Percentiles rank a stretch among this genome's conserved stretches.
Conservation (phyloP, 1,140 invertebrate species). For the Arion vulgaris region DNA sequence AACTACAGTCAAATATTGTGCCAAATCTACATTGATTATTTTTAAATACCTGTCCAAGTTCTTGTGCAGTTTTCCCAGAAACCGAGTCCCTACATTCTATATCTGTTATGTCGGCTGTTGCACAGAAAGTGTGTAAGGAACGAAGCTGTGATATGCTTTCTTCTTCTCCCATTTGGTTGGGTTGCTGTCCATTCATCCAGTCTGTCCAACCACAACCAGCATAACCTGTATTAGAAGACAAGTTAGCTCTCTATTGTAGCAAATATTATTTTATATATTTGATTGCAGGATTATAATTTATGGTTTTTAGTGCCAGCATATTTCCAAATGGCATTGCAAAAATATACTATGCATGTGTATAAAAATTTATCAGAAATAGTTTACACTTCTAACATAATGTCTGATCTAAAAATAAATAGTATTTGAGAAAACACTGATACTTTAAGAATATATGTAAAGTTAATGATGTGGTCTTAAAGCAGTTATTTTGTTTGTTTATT, state of each 20-base stretch:
- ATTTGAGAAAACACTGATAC: too few species aligned
- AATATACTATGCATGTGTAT: too few species aligned
- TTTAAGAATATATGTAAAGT: too few species aligned
- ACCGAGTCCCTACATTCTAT: constrained; percentile 59
- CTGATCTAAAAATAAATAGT: too few species aligned
- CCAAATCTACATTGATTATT: background rate
- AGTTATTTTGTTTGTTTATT: too few species aligned
- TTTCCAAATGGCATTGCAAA: too few species aligned
- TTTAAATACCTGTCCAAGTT: constrained; percentile 45
- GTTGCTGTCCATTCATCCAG: constrained; percentile 65
- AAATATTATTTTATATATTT: too few species aligned
- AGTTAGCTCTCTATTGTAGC: background rate
- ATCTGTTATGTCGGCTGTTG: constrained; percentile 62
- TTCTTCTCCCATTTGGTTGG: constrained; percentile 73
- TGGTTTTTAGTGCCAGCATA: too few species aligned
- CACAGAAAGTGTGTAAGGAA: constrained; percentile 73
- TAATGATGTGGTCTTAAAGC: too few species aligned
- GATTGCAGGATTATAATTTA: too few species aligned
- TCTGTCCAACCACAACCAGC: constrained; percentile 61
- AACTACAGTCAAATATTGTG: background rate
- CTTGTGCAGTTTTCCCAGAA: constrained; percentile 38
- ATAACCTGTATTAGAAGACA: background rate
- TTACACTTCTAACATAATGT: too few species aligned
- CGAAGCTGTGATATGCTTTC: constrained; percentile 78
- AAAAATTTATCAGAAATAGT: too few species aligned